phyloP scores from a whole-genome alignment of 2,888 invertebrate genomes.

The Machimus atricapillus region DNA sequence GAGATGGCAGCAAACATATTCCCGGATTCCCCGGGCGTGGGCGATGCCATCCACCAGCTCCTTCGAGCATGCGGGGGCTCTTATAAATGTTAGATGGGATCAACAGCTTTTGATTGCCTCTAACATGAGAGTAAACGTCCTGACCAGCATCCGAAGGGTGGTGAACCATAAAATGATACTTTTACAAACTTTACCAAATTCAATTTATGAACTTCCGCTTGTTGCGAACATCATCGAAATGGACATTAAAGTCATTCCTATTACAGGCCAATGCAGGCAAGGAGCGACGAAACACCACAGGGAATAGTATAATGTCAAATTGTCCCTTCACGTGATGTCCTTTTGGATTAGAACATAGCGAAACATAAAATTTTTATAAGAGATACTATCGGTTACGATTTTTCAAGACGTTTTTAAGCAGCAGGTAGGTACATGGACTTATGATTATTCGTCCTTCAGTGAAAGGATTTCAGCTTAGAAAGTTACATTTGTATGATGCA shows the following conservation, averaged over 20 bases:
- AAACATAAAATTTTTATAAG: not conserved
- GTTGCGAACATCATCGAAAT: not conserved
- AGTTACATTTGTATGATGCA: too few relatives aligned
- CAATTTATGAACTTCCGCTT: not conserved
- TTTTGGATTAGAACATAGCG: not conserved
- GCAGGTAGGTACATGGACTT: too few relatives aligned
- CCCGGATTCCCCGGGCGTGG: not conserved
- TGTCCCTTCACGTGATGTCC: not conserved
- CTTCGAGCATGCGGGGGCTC: not conserved
- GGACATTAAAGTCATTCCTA: not conserved
- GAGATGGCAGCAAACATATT: not conserved
- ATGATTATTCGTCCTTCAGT: too few relatives aligned
- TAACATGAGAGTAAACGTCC: not conserved
- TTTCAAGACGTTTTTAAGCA: not conserved
- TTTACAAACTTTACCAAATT: not conserved
- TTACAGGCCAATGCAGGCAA: not conserved
- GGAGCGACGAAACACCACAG: not conserved
- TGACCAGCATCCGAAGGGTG: not conserved
- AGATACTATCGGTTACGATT: too few relatives aligned
- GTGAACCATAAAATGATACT: not conserved
- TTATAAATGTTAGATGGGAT: not conserved
- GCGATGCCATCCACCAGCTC: not conserved
- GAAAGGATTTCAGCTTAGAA: too few relatives aligned
- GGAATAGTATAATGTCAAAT: not conserved
- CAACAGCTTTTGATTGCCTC: not conserved